Percentiles rank a stretch among this genome's conserved stretches.
phyloP scores from a whole-genome alignment of 1,140 invertebrate species.

The Drosophila nigromelanica region DNA sequence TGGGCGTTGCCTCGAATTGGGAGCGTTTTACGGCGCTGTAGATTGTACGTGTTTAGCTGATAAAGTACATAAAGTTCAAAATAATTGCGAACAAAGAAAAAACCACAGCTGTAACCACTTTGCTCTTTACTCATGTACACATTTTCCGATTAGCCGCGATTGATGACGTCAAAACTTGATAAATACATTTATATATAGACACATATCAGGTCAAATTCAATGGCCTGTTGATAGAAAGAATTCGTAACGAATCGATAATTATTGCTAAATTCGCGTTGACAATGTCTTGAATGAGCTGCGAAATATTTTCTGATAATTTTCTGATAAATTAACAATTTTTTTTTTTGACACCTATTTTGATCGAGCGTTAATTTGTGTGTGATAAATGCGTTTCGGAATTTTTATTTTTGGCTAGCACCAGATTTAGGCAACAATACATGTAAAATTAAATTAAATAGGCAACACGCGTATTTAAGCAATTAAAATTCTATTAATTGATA shows the following conservation, averaged over 20 bases:
- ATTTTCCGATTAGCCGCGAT: slow-evolving; percentile 36
- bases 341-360: slow-evolving; percentile 71
- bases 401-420: slow-evolving; percentile 4
- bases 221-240: slow-evolving; percentile 49
- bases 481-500: slow-evolving; percentile 70
- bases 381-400: slow-evolving; percentile 53
- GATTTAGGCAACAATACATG: slow-evolving; percentile 1
- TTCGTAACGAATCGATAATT: slow-evolving; percentile 54
- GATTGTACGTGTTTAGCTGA: slow-evolving; percentile 5
- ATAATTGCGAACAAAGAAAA: slow-evolving; percentile 12
- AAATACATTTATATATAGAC: not conserved
- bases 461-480: slow-evolving; percentile 45
- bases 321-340: slow-evolving; percentile 46
- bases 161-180: slow-evolving; percentile 41
- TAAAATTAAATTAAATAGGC: not conserved
- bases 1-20: slow-evolving; percentile 13
- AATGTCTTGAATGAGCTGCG: slow-evolving; percentile 48
- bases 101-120: not conserved
- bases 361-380: slow-evolving; percentile 57
- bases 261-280: slow-evolving; percentile 31
- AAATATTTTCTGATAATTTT: slow-evolving; percentile 64
- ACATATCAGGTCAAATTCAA: slow-evolving; percentile 5
- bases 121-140: slow-evolving; percentile 30
- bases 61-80: slow-evolving; percentile 7
- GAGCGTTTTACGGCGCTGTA: no score